Conservation (phyloP, 2,888 invertebrate genomes). For the Cyrtodaria siliqua region DNA sequence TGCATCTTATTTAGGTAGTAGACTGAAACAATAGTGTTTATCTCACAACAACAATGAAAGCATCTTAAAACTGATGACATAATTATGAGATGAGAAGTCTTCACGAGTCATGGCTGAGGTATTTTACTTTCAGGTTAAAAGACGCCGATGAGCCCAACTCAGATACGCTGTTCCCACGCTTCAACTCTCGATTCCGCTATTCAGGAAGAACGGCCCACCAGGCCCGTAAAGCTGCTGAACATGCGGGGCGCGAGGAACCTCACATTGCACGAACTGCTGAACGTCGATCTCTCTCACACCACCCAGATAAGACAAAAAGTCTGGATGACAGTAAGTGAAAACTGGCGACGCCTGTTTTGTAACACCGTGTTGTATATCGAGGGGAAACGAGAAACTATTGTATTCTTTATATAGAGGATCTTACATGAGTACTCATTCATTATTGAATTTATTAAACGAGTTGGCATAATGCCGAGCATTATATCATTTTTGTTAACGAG, state of each 20-base stretch:
- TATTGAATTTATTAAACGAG: too few species aligned
- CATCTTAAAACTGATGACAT: too few species aligned
- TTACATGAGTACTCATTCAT: too few species aligned
- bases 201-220: conserved; percentile 99
- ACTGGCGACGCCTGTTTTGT: neutral
- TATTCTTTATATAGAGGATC: too few species aligned
- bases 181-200: conserved; percentile 95
- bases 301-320: conserved; percentile 37
- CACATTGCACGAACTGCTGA: conserved; percentile 62
- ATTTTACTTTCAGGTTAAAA: conserved; percentile 55
- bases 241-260: conserved; percentile 92
- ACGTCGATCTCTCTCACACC: conserved; percentile 51
- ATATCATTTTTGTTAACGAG: too few species aligned
- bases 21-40: too few species aligned
- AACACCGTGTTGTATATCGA: neutral
- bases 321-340: conserved; percentile 52
- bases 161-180: conserved; percentile 78
- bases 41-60: too few species aligned
- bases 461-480: too few species aligned
- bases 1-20: too few species aligned
- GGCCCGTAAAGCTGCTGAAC: conserved; percentile 91
- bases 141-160: conserved; percentile 60
- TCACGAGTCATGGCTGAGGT: too few species aligned
- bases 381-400: neutral
- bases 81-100: too few species aligned